Evolutionary conservation across 2,888 invertebrate genomes (phyloP), one percentile per base, ranked within the genome.

Genomic region (Eupithecia subumbrata): DNA sequence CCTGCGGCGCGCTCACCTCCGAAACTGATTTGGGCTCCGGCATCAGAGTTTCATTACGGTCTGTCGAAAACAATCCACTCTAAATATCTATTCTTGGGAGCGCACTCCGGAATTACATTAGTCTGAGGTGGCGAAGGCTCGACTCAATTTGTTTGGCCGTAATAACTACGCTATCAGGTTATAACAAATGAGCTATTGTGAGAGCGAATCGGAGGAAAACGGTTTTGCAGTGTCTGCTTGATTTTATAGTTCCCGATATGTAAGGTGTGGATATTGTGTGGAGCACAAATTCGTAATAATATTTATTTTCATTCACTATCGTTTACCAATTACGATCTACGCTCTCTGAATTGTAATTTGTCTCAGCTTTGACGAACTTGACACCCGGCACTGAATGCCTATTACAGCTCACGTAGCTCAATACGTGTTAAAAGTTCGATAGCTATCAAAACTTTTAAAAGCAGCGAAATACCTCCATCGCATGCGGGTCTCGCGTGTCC

Each of bases 21-120:
- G 89, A 92, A 93, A 93, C 94, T 92, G 94, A 94, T 95, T 94
- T 91, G 88, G 92, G 88, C 91, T 88, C 90, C 92, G 90, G 91
- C 94, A 93, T 94, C 94, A 93, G 92, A 92, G 91, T 94, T 95
- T 95, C 95, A 95, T 95, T 95, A 95, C 94, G 94, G 94, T 94
- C 95, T 94, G 95, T 94, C 95, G 94, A 95, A 95, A 95, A 95
- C 95, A 95, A 94, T 95, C 94, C 94, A 94, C 92, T 94, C 94
- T 94, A 95, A 95, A 95, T 94, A 95, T 95, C 94, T 94, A 92
- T 94, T 95, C 94, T 95, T 95, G 93, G 93, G 92, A 88, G 92
- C 92, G 91, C 93, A 91, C 91, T 91, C 88, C 90, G 93, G 89
- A 94, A 95, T 95, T 95, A 94, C 94, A 94, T 95, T 95, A 94